A percentile compares a stretch with the other conserved stretches of the same genome.
phyloP scores from a whole-genome alignment of 2,113 vertebrate genomes.

The Xiphias gladius region DNA sequence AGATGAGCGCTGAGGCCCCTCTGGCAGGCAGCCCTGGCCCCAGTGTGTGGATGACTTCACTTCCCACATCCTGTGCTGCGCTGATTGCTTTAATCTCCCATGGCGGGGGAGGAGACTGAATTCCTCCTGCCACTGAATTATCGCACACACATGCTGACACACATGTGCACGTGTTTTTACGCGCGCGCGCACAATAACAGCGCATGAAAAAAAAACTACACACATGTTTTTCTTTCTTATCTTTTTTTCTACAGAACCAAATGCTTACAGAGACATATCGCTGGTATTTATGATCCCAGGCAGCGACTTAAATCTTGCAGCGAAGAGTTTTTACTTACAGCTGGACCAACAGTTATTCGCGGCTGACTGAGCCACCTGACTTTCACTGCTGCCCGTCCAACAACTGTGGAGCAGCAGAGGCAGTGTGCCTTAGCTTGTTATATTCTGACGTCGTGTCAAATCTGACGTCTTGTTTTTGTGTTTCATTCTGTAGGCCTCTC shows the following conservation, averaged over 20 bases:
- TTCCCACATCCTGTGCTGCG: slow-evolving; percentile 85
- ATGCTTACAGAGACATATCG: slow-evolving; percentile 24
- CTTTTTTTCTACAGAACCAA: neutral
- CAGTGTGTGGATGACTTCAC: slow-evolving; percentile 84
- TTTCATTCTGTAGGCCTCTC: slow-evolving; percentile 88
- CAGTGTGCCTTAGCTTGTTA: neutral
- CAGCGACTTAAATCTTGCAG: slow-evolving; percentile 14
- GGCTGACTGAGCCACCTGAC: neutral
- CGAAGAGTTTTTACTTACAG: slow-evolving; percentile 7
- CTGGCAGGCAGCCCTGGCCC: slow-evolving; percentile 70
- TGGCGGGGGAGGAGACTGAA: slow-evolving; percentile 68
- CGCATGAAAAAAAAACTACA: slow-evolving; percentile 13
- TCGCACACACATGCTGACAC: slow-evolving; percentile 56
- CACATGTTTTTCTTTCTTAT: slow-evolving; percentile 1
- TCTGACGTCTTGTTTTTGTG: slow-evolving; percentile 19
- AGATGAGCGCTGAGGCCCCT: slow-evolving; percentile 55
- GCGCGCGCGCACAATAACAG: slow-evolving; percentile 29
- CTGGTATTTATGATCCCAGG: slow-evolving; percentile 12
- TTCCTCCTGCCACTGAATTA: slow-evolving; percentile 77
- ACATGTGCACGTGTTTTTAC: slow-evolving; percentile 47
- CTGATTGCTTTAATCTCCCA: slow-evolving; percentile 82
- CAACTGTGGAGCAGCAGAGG: neutral
- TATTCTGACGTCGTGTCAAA: neutral
- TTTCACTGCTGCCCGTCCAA: slow-evolving; percentile 14
- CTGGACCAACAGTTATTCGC: neutral